Evolutionary conservation across 2,797 vertebrate species (phyloP).

Genomic region (Gallinago solitaria): DNA sequence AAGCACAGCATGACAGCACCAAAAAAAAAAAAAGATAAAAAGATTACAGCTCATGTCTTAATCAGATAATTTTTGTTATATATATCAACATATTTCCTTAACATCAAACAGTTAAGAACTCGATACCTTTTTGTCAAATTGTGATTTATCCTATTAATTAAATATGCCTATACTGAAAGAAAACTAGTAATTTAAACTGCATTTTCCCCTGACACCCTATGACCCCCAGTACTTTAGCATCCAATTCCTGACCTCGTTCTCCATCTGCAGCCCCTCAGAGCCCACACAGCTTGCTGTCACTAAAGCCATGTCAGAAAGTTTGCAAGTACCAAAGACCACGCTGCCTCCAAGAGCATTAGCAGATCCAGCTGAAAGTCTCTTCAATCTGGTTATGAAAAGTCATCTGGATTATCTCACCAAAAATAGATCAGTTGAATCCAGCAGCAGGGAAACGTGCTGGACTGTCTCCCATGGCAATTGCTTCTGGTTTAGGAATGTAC

Average conservation of each 20-base stretch:
- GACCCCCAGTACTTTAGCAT: rapidly evolving
- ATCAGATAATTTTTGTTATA: not conserved
- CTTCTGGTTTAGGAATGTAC: not conserved
- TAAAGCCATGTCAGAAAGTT: not conserved
- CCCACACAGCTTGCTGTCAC: not conserved
- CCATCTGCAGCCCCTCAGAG: not conserved
- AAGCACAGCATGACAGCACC: not conserved
- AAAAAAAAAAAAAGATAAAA: not conserved
- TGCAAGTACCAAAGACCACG: not conserved
- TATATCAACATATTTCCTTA: not conserved
- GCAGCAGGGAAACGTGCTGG: not conserved
- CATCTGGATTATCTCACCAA: slow-evolving; percentile 43
- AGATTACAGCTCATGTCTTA: not conserved
- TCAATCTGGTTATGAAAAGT: slow-evolving; percentile 16
- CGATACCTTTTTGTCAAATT: not conserved
- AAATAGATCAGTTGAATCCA: slow-evolving; percentile 33
- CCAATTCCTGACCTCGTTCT: not conserved
- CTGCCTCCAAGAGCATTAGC: not conserved
- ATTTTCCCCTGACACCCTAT: not conserved
- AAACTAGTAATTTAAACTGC: not conserved
- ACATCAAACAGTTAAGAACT: not conserved
- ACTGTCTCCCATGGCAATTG: not conserved
- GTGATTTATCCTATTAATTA: not conserved
- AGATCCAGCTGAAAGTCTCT: not conserved
- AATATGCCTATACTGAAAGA: not conserved